phyloP scores from a whole-genome alignment of 2,113 vertebrate genomes.

The Aegotheles bennettii region DNA sequence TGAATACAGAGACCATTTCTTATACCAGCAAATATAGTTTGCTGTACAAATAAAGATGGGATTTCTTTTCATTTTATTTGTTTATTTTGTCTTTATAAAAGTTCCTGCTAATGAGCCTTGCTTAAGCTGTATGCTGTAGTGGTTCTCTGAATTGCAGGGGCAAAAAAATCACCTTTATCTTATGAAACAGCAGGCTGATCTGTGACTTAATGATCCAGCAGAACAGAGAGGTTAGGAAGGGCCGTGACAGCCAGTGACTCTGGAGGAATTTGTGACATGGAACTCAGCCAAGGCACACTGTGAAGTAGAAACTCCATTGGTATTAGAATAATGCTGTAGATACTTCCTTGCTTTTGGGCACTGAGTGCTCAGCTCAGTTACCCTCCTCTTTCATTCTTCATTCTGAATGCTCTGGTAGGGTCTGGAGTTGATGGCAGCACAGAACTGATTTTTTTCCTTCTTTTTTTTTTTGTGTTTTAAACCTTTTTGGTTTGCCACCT shows the following conservation, averaged over 20 bases:
- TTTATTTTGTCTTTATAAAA: background rate
- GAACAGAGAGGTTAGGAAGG: background rate
- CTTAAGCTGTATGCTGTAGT: background rate
- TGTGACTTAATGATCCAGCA: background rate
- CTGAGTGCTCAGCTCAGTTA: background rate
- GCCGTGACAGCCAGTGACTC: background rate
- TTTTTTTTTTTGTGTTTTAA: background rate
- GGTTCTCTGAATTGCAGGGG: background rate
- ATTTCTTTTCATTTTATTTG: background rate
- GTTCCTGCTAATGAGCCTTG: background rate
- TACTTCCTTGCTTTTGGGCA: rapidly evolving
- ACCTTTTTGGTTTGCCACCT: background rate
- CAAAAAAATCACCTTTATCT: background rate
- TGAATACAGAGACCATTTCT: background rate
- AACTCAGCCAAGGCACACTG: background rate
- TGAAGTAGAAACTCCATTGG: background rate
- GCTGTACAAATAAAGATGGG: background rate
- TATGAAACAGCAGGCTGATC: background rate
- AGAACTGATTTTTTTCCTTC: background rate
- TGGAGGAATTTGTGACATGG: background rate
- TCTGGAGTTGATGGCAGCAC: background rate
- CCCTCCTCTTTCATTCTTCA: background rate
- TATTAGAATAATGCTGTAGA: background rate
- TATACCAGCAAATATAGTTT: background rate
- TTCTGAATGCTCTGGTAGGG: background rate